Evolutionary conservation across 2,797 vertebrate genomes (phyloP), one percentile per base, ranked within the genome.

Genomic region (Cuculus canorus): DNA sequence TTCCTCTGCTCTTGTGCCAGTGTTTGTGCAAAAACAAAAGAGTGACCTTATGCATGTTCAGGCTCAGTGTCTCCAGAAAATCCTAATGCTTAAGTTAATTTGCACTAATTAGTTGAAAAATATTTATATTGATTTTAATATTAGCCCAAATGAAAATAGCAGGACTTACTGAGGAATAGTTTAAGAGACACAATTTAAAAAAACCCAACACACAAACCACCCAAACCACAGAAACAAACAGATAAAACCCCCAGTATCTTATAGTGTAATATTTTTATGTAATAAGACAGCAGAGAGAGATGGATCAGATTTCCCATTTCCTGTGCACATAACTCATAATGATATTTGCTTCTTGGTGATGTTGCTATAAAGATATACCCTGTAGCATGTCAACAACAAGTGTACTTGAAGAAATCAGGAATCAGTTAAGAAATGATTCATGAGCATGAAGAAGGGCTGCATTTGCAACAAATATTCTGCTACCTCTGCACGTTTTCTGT

Each of bases 351-450:
- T 77, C 78, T 82, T 89, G 77, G 57, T 75, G 52, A 1, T 69
- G 64, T 25, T 95, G 32, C 75, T 82, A 65, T 72, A 71, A 71
- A 83, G 88, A 72, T 89, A 68, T 3, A 82, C 13, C 68, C 92
- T 69, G 47, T 61, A 89, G 66, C 75, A 47, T 71, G 61, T 86
- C 63, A 93, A 80, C 61, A 90, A 41, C 50, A 64, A 95, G 79
- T 80, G 50, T 63, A 52, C 83, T 85, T 81, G 57, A 73, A 85
- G 80, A 82, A 82, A 81, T 87, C 64, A n/a, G 50, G 16, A 48
- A 91, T 56, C 90, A 72, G 81, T 90, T 94, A 84, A 81, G 90
- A 63, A 94, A 89, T 80, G 48, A 95, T 94, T 95, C 80, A 94
- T 3, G 37, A 68, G 57, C 71, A 27, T 22, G 43, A 59, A 81